Evolutionary conservation across 1,140 invertebrate species (phyloP).

Genomic region (Carcinoscorpius rotundicauda): DNA sequence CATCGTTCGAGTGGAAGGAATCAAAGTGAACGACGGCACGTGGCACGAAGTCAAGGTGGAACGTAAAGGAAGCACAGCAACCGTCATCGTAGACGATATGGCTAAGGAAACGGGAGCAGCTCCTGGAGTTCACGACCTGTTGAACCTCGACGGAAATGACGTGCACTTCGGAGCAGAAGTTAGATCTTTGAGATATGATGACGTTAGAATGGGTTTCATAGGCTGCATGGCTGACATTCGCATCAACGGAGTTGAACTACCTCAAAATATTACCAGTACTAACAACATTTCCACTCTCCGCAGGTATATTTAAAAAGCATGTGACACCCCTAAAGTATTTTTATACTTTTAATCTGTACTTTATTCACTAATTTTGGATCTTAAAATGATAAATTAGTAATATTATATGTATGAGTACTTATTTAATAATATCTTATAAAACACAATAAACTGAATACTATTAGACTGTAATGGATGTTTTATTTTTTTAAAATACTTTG

Average conservation of each 20-base stretch:
- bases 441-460: no score
- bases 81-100: slow-evolving; percentile 62
- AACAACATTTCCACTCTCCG: slow-evolving; percentile 42
- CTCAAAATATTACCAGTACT: slow-evolving; percentile 53
- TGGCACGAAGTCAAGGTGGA: slow-evolving; percentile 82
- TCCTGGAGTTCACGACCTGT: slow-evolving; percentile 64
- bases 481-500: no score
- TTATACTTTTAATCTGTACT: no score
- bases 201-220: slow-evolving; percentile 60
- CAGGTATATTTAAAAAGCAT: slow-evolving; percentile 6
- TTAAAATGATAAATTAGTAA: no score
- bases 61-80: slow-evolving; percentile 60
- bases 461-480: no score
- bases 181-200: slow-evolving; percentile 49
- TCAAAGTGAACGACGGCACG: slow-evolving; percentile 66
- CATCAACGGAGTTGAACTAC: slow-evolving; percentile 59
- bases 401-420: no score
- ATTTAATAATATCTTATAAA: no score
- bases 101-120: slow-evolving; percentile 65
- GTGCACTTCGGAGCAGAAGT: slow-evolving; percentile 79
- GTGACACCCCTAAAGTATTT: no score
- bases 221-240: slow-evolving; percentile 83
- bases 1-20: slow-evolving; percentile 54
- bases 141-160: slow-evolving; percentile 71
- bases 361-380: no score